Conservation (phyloP, 2,888 invertebrate genomes). For the Tenthredo notha region DNA sequence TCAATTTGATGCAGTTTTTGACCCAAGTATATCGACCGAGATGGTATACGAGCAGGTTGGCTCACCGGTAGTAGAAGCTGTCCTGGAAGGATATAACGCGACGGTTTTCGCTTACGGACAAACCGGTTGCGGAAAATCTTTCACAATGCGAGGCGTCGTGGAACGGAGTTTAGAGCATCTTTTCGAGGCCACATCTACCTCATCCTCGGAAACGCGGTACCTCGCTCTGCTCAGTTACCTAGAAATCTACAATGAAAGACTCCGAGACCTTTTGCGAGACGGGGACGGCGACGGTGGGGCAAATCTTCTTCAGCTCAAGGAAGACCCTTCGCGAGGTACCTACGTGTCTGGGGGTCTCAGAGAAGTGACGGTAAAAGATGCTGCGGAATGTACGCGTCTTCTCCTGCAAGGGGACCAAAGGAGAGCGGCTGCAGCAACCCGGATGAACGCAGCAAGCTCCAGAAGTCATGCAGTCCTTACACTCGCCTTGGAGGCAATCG, state of each 20-base stretch:
- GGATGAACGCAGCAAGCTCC: conserved; percentile 94
- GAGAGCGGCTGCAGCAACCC: conserved; percentile 90
- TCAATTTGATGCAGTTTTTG: conserved; percentile 91
- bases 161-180: conserved; percentile 92
- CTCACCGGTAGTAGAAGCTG: conserved; percentile 82
- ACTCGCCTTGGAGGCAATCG: conserved; percentile 90
- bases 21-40: conserved; percentile 89
- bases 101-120: conserved; percentile 97
- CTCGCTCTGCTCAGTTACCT: conserved; percentile 89
- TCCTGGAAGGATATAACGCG: conserved; percentile 94
- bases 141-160: conserved; percentile 93
- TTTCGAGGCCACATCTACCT: conserved; percentile 90
- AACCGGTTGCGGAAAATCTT: conserved; percentile 95
- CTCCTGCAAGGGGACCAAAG: conserved; percentile 89
- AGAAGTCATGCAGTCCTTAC: conserved; percentile 94
- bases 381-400: conserved; percentile 87
- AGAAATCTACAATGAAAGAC: conserved; percentile 92
- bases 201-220: conserved; percentile 84
- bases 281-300: conserved; percentile 80
- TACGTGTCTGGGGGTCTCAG: conserved; percentile 82
- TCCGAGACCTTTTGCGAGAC: conserved; percentile 84
- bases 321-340: conserved; percentile 84
- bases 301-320: conserved; percentile 82
- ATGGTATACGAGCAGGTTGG: conserved; percentile 91
- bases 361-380: conserved; percentile 84